These are phyloP conservation scores for Lapara coniferarum DNA, from an alignment of 2,888 invertebrate species.

Conservation along the genomic window DNA sequence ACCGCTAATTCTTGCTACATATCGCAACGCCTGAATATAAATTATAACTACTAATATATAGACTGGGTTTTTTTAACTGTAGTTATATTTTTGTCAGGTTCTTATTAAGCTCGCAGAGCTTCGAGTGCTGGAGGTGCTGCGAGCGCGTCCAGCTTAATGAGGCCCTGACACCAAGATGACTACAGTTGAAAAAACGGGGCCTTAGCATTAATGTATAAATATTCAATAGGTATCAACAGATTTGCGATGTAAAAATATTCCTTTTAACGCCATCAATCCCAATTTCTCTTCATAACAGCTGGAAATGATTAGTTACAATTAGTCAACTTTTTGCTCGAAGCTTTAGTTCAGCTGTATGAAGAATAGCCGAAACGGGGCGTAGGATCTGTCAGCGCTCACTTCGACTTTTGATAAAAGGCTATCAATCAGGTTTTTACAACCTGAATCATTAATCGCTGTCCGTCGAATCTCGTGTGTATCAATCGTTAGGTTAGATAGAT, in stretches of 20 bases:
- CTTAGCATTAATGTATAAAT: neutral
- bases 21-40: no score
- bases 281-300: conserved; percentile 15
- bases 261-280: conserved; percentile 2
- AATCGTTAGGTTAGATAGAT: conserved; percentile 1
- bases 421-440: conserved; percentile 44
- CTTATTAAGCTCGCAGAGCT: no score
- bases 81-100: no score
- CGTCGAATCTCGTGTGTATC: conserved; percentile 14
- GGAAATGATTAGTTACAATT: conserved; percentile 3
- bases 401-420: conserved; percentile 47
- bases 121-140: no score
- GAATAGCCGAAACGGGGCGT: conserved; percentile 26
- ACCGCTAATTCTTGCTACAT: no score
- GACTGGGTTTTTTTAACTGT: no score
- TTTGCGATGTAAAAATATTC: neutral
- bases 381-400: conserved; percentile 32
- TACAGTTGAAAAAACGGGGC: no score
- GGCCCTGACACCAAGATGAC: no score
- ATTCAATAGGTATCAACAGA: neutral
- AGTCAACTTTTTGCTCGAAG: conserved; percentile 16
- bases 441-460: conserved; percentile 54
- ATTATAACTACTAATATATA: no score
- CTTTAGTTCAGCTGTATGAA: conserved; percentile 20
- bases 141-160: no score